Evolutionary conservation across 1,140 invertebrate genomes (phyloP).

Genomic region (Odontomachus brunneus): DNA sequence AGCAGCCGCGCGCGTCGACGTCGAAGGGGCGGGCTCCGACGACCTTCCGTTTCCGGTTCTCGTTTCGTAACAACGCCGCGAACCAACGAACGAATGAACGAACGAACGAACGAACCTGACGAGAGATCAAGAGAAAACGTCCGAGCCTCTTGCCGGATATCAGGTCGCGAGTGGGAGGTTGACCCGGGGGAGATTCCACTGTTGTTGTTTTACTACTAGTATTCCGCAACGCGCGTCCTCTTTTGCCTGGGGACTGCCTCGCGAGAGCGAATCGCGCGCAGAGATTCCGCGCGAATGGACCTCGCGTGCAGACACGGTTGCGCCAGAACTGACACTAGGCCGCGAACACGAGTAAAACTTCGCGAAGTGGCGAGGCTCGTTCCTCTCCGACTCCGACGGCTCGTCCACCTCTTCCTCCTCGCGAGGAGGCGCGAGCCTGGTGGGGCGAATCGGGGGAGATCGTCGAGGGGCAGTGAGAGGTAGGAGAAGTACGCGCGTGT

Average conservation of each 20-base stretch:
- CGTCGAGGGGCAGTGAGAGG: neutral
- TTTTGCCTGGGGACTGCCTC: neutral
- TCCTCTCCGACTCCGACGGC: conserved; percentile 37
- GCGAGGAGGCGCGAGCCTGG: conserved; percentile 48
- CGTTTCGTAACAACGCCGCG: neutral
- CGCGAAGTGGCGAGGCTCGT: conserved; percentile 55
- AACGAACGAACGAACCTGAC: neutral
- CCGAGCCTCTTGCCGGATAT: no score
- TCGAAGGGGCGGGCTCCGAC: neutral
- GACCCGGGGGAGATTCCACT: no score
- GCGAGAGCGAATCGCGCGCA: neutral
- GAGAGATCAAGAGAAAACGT: neutral
- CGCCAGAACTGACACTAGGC: conserved; percentile 57
- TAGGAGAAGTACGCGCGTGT: conserved; percentile 1
- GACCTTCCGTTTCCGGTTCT: conserved; percentile 21
- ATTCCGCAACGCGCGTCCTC: neutral
- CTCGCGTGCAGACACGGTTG: conserved; percentile 24
- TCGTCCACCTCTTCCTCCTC: conserved; percentile 64
- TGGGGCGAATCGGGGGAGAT: conserved; percentile 54
- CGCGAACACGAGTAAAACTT: conserved; percentile 64
- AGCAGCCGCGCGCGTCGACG: neutral
- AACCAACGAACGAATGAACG: conserved; percentile 4
- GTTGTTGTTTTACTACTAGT: no score
- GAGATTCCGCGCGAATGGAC: conserved; percentile 18
- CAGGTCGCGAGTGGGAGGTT: no score